Evolutionary conservation across 2,797 vertebrate species (phyloP).

Genomic region (Phataginus tetradactyla): DNA sequence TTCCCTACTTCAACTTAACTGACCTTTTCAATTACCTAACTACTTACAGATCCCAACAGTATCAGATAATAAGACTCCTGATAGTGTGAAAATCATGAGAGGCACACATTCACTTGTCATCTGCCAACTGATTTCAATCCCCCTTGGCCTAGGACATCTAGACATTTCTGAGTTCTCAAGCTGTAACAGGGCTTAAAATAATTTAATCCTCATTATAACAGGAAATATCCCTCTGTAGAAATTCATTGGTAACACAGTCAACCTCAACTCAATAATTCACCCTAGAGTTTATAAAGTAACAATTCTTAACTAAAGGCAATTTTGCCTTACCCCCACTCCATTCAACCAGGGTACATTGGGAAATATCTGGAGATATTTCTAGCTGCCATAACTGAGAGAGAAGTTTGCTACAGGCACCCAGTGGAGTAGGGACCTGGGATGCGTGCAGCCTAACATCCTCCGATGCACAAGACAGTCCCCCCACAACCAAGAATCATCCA

Average conservation of each 20-base stretch:
- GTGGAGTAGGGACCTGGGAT: neutral
- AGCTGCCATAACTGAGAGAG: neutral
- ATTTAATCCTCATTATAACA: neutral
- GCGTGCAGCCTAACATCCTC: neutral
- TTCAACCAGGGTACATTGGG: neutral
- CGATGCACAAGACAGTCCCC: neutral
- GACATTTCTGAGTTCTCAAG: slow-evolving; percentile 53
- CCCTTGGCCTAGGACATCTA: slow-evolving; percentile 3
- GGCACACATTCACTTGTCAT: neutral
- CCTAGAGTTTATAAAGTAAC: neutral
- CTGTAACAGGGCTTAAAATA: neutral
- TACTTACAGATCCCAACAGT: neutral
- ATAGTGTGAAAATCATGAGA: slow-evolving; percentile 29
- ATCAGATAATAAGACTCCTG: slow-evolving; percentile 16
- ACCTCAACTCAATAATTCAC: neutral
- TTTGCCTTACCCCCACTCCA: neutral
- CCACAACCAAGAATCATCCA: neutral
- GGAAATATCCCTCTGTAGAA: neutral
- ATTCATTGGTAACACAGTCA: neutral
- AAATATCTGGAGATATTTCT: neutral
- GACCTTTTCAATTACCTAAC: slow-evolving; percentile 39
- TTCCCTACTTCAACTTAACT: slow-evolving; percentile 53
- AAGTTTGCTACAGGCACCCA: neutral
- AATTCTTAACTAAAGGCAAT: neutral
- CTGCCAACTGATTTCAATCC: slow-evolving; percentile 18